phyloP scores from a whole-genome alignment of 64 coral and sea anemone species.

The Platygyra sinensis region DNA sequence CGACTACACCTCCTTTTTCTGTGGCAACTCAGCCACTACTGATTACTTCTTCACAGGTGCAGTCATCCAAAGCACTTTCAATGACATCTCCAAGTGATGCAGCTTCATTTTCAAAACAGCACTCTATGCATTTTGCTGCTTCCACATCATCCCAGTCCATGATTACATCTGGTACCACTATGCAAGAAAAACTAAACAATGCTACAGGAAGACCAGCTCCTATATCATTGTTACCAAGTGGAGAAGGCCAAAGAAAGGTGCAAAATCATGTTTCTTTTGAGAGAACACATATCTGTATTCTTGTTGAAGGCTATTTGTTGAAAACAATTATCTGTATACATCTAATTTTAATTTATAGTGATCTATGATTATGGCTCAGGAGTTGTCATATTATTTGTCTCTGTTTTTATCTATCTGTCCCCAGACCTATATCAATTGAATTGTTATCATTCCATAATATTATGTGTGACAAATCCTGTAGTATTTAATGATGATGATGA shows the following conservation, averaged over 20 bases:
- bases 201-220: neutral
- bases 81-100: neutral
- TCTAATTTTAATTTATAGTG: no score
- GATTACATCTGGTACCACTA: neutral
- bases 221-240: conserved; percentile 10
- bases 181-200: conserved; percentile 9
- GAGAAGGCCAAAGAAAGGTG: conserved; percentile 9
- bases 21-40: neutral
- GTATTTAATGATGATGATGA: no score
- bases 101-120: neutral
- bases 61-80: neutral
- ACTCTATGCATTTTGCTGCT: neutral
- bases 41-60: neutral
- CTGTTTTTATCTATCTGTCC: no score
- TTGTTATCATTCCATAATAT: no score
- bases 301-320: neutral
- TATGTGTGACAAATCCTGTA: no score
- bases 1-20: neutral
- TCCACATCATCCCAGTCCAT: neutral
- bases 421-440: no score
- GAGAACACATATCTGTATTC: no score
- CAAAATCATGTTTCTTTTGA: no score
- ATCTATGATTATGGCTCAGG: no score
- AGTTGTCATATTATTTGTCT: no score
- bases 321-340: neutral